Evolutionary conservation across 2,888 invertebrate species (phyloP).

Genomic region (Hyposoter dolosus): DNA sequence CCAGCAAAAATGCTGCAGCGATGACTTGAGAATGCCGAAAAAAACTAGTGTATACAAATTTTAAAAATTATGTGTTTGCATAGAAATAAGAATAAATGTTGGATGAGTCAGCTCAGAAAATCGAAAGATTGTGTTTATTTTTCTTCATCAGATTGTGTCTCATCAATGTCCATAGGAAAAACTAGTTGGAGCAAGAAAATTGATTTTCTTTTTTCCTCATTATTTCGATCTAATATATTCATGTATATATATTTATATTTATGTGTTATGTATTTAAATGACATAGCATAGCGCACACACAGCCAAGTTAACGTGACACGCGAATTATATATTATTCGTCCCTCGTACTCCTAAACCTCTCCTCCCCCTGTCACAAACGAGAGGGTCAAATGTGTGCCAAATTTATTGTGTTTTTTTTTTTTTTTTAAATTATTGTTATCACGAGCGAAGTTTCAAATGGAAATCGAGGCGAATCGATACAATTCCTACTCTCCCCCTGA

Average conservation of each 20-base stretch:
- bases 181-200: not conserved
- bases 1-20: not conserved
- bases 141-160: not conserved
- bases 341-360: conserved; percentile 50
- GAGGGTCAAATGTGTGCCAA: conserved; percentile 72
- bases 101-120: not conserved
- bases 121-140: not conserved
- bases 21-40: not conserved
- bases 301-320: conserved; percentile 83
- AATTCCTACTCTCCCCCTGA: conserved; percentile 81
- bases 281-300: conserved; percentile 83
- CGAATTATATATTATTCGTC: conserved; percentile 51
- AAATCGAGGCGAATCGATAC: conserved; percentile 79
- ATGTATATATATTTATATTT: conserved; percentile 1
- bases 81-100: not conserved
- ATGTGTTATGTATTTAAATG: conserved; percentile 68
- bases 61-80: not conserved
- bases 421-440: conserved; percentile 48
- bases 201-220: not conserved
- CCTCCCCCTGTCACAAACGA: not conserved
- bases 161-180: not conserved
- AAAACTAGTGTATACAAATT: not conserved
- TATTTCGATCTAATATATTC: not conserved
- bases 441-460: conserved; percentile 62
- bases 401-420: conserved; percentile 64